phyloP scores from a whole-genome alignment of 64 coral and sea anemone genomes.

The Actinia equina region DNA sequence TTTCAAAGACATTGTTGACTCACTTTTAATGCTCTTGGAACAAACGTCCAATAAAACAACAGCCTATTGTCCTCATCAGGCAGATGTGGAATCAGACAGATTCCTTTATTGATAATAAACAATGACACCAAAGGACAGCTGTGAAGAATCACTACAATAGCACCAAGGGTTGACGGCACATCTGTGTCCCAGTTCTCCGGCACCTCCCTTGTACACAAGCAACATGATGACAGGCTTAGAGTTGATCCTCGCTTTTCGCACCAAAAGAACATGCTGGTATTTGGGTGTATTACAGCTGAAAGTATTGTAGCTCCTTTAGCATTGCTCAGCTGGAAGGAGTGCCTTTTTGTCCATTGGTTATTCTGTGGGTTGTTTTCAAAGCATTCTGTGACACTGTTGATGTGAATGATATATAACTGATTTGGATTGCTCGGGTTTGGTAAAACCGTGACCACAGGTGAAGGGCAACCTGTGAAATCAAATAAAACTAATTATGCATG shows the following conservation, averaged over 20 bases:
- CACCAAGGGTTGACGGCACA: conserved; percentile 44
- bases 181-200: conserved; percentile 44
- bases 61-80: conserved; percentile 42
- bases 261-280: conserved; percentile 69
- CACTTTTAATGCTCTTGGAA: conserved; percentile 73
- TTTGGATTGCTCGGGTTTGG: conserved; percentile 35
- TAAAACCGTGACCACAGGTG: conserved; percentile 48
- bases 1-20: background rate
- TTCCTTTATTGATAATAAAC: conserved; percentile 36
- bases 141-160: conserved; percentile 73
- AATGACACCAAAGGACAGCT: conserved; percentile 75
- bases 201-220: conserved; percentile 74
- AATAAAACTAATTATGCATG: background rate
- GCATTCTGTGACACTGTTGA: conserved; percentile 66
- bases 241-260: conserved; percentile 69
- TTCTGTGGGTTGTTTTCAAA: conserved; percentile 38
- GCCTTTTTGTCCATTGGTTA: conserved; percentile 60
- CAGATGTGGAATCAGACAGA: conserved; percentile 67
- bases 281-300: conserved; percentile 46
- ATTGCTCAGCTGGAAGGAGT: conserved; percentile 77
- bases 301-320: conserved; percentile 66
- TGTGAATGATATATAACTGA: conserved; percentile 49
- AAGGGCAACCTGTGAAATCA: conserved; percentile 35
- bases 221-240: conserved; percentile 57
- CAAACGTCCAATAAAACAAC: conserved; percentile 71